Conservation (phyloP, 2,888 invertebrate genomes). For the Hydraecia micacea region DNA sequence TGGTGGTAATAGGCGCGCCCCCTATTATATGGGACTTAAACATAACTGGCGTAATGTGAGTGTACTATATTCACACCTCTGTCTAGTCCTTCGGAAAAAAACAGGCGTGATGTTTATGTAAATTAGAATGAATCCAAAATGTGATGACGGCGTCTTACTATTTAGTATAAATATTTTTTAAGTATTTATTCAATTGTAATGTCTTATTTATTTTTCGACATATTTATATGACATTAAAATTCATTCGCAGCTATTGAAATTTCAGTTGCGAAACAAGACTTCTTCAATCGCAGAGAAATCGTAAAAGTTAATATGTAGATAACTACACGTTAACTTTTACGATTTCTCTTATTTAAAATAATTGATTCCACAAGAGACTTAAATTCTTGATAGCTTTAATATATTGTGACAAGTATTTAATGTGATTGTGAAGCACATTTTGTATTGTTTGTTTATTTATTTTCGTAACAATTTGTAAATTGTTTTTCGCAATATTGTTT, state of each 20-base stretch:
- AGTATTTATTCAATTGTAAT: conserved; percentile 52
- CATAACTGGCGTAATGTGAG: too few relatives aligned
- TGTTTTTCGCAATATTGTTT: conserved; percentile 4
- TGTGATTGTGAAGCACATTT: not conserved
- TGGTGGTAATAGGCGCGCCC: not conserved
- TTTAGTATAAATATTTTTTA: conserved; percentile 11
- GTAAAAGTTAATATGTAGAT: not conserved
- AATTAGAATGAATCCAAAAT: conserved; percentile 4
- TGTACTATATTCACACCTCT: too few relatives aligned
- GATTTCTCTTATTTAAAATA: too few relatives aligned
- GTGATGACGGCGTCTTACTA: conserved; percentile 19
- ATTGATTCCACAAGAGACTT: not conserved
- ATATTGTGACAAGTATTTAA: conserved; percentile 11
- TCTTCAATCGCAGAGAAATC: not conserved
- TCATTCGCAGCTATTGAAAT: not conserved
- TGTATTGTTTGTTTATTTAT: conserved; percentile 30
- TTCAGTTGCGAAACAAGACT: not conserved
- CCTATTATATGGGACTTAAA: not conserved
- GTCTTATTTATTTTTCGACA: conserved; percentile 56
- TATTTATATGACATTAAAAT: conserved; percentile 12
- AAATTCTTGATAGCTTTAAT: conserved; percentile 14
- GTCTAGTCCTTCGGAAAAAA: not conserved
- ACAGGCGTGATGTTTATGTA: not conserved
- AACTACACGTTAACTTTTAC: too few relatives aligned
- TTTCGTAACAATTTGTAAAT: conserved; percentile 10